Conservation (phyloP, 37 sponge, comb jelly and placozoan genomes). For the Halisarca cf. caerulea region DNA sequence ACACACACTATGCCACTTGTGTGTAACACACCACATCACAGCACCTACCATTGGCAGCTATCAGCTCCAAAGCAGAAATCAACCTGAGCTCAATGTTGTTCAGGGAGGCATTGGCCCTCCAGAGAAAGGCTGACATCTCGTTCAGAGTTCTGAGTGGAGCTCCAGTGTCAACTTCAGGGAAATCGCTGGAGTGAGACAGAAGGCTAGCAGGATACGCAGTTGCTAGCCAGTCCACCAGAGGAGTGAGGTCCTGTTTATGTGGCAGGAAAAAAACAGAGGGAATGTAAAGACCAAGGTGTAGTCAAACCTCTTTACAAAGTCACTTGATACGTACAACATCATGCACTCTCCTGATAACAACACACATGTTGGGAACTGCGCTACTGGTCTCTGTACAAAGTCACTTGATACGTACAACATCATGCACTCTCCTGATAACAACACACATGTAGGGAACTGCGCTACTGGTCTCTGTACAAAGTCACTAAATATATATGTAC, state of each 20-base stretch:
- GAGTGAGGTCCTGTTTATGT: not conserved
- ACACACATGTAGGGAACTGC: no score
- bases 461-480: no score
- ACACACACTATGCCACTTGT: no score
- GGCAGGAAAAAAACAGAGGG: not conserved
- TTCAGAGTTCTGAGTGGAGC: conserved; percentile 25
- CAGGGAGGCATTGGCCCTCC: conserved; percentile 10
- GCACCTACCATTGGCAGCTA: not conserved
- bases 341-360: no score
- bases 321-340: no score
- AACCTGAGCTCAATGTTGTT: not conserved
- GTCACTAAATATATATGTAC: no score
- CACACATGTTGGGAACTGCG: no score
- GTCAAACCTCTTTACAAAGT: no score
- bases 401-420: no score
- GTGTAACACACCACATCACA: no score
- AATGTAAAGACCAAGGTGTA: not conserved
- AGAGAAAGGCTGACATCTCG: not conserved
- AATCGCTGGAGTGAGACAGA: not conserved
- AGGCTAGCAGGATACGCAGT: not conserved
- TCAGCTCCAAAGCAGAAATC: not conserved
- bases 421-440: no score
- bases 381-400: no score
- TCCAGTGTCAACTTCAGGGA: conserved; percentile 3
- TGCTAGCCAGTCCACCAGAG: not conserved